These are phyloP conservation scores for Lepus europaeus DNA, from an alignment of 2,113 vertebrate genomes.

Conservation along the genomic window DNA sequence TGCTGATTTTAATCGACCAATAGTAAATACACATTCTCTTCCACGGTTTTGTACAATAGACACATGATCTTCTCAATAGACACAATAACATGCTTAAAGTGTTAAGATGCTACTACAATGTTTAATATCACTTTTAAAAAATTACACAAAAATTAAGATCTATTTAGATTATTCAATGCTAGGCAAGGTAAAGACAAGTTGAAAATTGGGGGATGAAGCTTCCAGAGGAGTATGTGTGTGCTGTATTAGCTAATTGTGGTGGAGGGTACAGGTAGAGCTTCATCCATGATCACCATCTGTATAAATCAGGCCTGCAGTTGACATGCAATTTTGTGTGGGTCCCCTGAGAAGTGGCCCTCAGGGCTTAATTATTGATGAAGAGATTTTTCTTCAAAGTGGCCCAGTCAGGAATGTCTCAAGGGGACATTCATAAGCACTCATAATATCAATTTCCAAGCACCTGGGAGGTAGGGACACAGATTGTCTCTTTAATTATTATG, in stretches of 20 bases:
- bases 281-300: conserved; percentile 46
- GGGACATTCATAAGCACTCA: conserved; percentile 82
- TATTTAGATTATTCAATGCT: background rate
- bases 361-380: conserved; percentile 82
- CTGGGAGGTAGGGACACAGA: conserved; percentile 76
- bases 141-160: conserved; percentile 10
- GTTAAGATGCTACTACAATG: background rate
- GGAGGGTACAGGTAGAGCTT: background rate
- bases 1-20: background rate
- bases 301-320: conserved; percentile 80
- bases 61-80: background rate
- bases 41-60: background rate
- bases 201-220: background rate
- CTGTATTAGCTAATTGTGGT: background rate
- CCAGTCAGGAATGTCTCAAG: conserved; percentile 77
- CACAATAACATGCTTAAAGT: background rate
- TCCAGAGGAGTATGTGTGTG: background rate
- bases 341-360: conserved; percentile 81
- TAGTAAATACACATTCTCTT: background rate
- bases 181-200: background rate
- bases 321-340: conserved; percentile 79
- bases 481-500: conserved; percentile 77
- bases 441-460: conserved; percentile 82
- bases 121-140: conserved; percentile 35
- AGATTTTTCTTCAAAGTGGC: conserved; percentile 84